Evolutionary conservation across 2,113 vertebrate genomes (phyloP), one percentile per base, ranked within the genome.

Genomic region (Quiscalus mexicanus): DNA sequence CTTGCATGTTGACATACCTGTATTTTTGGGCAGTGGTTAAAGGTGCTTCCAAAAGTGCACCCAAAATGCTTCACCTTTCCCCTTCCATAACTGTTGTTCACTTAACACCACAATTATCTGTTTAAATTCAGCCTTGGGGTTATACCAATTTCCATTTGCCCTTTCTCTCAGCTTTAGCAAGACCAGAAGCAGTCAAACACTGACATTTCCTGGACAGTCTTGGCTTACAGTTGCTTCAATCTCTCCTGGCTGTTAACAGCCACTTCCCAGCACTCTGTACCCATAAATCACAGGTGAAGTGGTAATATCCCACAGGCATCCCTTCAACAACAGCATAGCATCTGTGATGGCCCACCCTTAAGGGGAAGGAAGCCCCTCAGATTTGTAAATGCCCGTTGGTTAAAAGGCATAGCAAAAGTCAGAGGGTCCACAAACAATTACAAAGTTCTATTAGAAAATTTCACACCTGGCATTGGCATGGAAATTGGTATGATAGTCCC

Each of bases 221-320:
- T 33, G 52, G 44, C 22, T 59, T 65, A 16, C 33, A 59, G 27
- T 12, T 52, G 27, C 22, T 59, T 27, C 0, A 4, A 33, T 67
- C 44, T 16, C 52, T 59, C 8, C 68, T 11, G 33, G 27, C 37
- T 67, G 18, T 39, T 28, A 52, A 52, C 19, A 44, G 12, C 23
- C 22, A 28, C 22, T 37, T 59, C 15, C 12, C 44, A 44, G 59
- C 15, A 37, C 50, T 27, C 22, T 27, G 22, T 37, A 15, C 12
- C 8, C 2, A 0, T 33, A 67, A 81, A 27, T 39, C 37, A 33
- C 0, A 0, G 27, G 4, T 24, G 8, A 52, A 44, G 35, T 13
- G 37, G 18, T 44, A 17, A 6, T 33, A 59, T 30, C 19, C 3
- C 3, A 9, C 44, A 44, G 9, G 4, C 15, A 20, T 6, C 18